phyloP scores from a whole-genome alignment of 2,797 vertebrate genomes.

The Myotis daubentonii region DNA sequence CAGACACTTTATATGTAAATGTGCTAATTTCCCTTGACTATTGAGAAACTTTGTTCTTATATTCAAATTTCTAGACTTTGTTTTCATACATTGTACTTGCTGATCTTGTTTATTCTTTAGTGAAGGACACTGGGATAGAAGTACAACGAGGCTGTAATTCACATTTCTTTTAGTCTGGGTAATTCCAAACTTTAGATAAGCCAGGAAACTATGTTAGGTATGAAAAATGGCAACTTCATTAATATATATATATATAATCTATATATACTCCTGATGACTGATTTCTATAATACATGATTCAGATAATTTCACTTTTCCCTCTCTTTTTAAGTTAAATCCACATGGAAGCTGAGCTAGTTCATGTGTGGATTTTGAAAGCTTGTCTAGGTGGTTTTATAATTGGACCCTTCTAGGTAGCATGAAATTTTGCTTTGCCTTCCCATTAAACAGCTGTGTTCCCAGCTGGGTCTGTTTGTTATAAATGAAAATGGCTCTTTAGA shows the following conservation, averaged over 20 bases:
- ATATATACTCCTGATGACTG: slow-evolving; percentile 30
- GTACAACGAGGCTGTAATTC: neutral
- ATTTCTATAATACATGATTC: slow-evolving; percentile 38
- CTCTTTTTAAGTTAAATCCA: slow-evolving; percentile 10
- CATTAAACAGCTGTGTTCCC: slow-evolving; percentile 85
- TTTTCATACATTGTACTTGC: neutral
- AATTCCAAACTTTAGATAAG: slow-evolving; percentile 34
- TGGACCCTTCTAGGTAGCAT: slow-evolving; percentile 82
- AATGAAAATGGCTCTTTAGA: slow-evolving; percentile 84
- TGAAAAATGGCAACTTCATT: slow-evolving; percentile 60
- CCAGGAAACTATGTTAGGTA: slow-evolving; percentile 56
- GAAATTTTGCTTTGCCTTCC: slow-evolving; percentile 76
- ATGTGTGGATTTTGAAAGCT: slow-evolving; percentile 72
- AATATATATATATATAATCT: neutral
- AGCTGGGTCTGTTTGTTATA: slow-evolving; percentile 85
- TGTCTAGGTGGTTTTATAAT: slow-evolving; percentile 81
- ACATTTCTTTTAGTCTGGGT: slow-evolving; percentile 11
- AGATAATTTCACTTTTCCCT: slow-evolving; percentile 25
- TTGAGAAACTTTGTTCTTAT: slow-evolving; percentile 50
- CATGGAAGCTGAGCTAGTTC: slow-evolving; percentile 60
- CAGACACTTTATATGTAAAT: neutral
- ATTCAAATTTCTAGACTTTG: slow-evolving; percentile 16
- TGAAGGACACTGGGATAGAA: neutral
- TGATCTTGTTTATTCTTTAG: slow-evolving; percentile 48
- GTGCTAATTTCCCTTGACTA: neutral